Evolutionary conservation across 2,113 vertebrate species (phyloP).

Genomic region (Callopanchax toddi): DNA sequence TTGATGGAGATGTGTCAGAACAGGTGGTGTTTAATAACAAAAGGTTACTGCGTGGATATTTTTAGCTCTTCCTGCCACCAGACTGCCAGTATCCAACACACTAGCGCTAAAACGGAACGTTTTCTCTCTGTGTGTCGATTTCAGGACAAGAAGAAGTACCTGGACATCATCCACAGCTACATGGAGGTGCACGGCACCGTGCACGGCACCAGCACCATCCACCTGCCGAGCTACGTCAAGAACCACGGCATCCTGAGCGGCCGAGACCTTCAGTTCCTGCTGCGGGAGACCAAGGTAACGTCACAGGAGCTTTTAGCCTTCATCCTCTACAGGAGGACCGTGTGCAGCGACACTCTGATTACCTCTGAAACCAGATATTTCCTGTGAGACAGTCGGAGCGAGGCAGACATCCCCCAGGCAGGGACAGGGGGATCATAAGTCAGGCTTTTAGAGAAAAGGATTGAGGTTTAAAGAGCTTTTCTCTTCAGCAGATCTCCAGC

Average conservation of each 20-base stretch:
- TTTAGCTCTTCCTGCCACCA: conserved; percentile 35
- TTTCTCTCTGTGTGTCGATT: neutral
- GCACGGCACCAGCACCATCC: conserved; percentile 90
- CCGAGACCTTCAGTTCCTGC: conserved; percentile 94
- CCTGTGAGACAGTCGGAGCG: too few relatives aligned
- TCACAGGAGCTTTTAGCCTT: too few relatives aligned
- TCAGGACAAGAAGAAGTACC: conserved; percentile 93
- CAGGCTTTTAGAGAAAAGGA: conserved; percentile 18
- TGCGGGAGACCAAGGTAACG: conserved; percentile 87
- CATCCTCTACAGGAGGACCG: conserved; percentile 6
- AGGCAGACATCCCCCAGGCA: conserved; percentile 18
- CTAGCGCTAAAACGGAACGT: neutral
- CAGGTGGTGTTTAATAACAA: conserved; percentile 20
- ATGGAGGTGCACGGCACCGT: conserved; percentile 97
- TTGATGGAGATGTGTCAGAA: conserved; percentile 12
- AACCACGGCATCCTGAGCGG: conserved; percentile 98
- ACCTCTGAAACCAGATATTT: conserved; percentile 37
- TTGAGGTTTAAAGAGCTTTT: conserved; percentile 14
- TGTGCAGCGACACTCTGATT: conserved; percentile 22
- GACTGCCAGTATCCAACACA: too few relatives aligned
- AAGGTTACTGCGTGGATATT: conserved; percentile 50
- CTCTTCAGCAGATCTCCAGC: neutral
- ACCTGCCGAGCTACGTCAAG: conserved; percentile 93
- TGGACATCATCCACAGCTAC: conserved; percentile 94
- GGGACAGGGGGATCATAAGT: conserved; percentile 2